These are phyloP conservation scores for Nyctereutes procyonoides DNA, from an alignment of 2,113 vertebrate genomes.

Conservation along the genomic window DNA sequence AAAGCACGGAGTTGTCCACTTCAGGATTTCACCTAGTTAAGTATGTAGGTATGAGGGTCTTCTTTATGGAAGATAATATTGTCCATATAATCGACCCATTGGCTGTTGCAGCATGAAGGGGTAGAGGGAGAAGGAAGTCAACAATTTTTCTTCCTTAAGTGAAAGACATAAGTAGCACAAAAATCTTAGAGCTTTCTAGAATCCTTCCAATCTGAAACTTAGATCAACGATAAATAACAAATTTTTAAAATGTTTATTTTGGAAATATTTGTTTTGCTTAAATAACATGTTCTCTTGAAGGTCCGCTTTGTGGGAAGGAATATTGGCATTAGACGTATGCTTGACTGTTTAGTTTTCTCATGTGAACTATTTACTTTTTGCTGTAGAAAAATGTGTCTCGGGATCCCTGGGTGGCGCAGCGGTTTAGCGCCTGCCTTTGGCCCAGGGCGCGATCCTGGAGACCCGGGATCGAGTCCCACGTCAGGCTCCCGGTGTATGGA, in stretches of 20 bases:
- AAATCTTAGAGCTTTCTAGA: background rate
- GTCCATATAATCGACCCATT: background rate
- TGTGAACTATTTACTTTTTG: constrained; percentile 3
- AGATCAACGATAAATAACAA: background rate
- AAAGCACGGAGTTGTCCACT: background rate
- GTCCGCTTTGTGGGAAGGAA: background rate
- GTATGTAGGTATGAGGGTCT: background rate
- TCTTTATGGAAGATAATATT: background rate
- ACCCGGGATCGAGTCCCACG: no score
- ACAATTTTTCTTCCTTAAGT: background rate
- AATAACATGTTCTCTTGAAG: background rate
- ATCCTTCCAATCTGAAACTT: background rate
- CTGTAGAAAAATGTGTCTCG: background rate
- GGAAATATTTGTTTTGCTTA: background rate
- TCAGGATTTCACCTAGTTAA: background rate
- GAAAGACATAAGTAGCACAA: background rate
- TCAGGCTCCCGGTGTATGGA: no score
- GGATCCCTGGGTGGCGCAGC: no score
- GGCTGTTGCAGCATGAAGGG: background rate
- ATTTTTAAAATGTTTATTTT: background rate
- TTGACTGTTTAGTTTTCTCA: background rate
- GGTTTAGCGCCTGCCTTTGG: no score
- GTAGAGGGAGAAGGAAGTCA: background rate
- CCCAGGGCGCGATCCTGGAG: no score
- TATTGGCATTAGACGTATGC: background rate